Evolutionary conservation across 1,140 invertebrate species (phyloP), one percentile per base, ranked within the genome.

Genomic region (Saxidomus purpurata): DNA sequence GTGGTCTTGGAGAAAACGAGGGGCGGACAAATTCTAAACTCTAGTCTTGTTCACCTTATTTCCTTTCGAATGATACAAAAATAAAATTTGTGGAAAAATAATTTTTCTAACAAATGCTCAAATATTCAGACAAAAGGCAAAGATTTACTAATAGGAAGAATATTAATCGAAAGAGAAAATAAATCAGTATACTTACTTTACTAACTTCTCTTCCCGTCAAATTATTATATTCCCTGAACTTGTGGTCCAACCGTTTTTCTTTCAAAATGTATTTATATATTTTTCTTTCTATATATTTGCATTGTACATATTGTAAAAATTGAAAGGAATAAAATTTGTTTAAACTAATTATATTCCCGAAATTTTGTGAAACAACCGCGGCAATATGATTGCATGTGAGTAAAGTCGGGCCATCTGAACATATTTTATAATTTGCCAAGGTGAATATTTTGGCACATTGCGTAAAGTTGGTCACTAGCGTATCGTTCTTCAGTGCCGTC

Each of bases 151-250:
- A 77, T 77, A 77, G 74, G 74, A 77, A 77, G 74, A 77, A 77
- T 77, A 77, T 77, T 77, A 77, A 77, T 77, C 74, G 74, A 77
- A 77, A 77, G 74, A 77, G 74, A 77, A 77, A 77, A 77, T 77
- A 77, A 77, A 77, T 77, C 74, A 77, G 74, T 77, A 77, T 77
- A 77, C 74, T 77, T 77, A 77, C 74, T 77, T 77, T 77, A 77
- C 74, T 77, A 77, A 43, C 34, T 77, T 8, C 34, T 43, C 34
- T 77, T 77, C n/a, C 36, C 40, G 34, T 77, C 34, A 77, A 77
- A 40, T 77, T n/a, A n/a, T n/a, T n/a, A n/a, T n/a, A n/a, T n/a
- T n/a, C n/a, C n/a, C n/a, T n/a, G n/a, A n/a, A n/a, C n/a, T n/a
- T n/a, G n/a, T n/a, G n/a, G n/a, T n/a, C n/a, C n/a, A n/a, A n/a